Percentiles rank a stretch among this genome's conserved stretches.
These are phyloP conservation scores for Mormyrops boulengeri DNA, from an alignment of 2,797 vertebrate genomes.

Conservation along the genomic window DNA sequence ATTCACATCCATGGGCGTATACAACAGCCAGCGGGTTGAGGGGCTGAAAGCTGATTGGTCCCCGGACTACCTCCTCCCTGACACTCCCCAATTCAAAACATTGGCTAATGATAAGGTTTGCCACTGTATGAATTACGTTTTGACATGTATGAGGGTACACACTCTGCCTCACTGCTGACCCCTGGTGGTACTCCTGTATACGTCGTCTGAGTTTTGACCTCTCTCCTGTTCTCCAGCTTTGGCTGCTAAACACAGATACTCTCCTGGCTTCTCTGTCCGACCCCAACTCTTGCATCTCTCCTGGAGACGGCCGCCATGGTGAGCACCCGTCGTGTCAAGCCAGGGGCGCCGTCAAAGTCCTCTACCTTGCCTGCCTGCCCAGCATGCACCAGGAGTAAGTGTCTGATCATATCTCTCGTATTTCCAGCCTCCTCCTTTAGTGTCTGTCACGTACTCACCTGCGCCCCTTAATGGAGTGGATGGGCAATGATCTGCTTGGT, in stretches of 20 bases:
- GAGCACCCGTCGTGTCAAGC: conserved; percentile 48
- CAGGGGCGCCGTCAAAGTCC: conserved; percentile 73
- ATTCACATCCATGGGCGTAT: not conserved
- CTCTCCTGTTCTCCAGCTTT: conserved; percentile 65
- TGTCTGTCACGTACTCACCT: not conserved
- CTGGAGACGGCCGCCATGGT: conserved; percentile 41
- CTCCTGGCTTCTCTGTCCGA: conserved; percentile 67
- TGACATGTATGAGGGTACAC: not conserved
- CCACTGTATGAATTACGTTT: not conserved
- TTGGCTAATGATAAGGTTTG: not conserved
- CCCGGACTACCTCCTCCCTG: not conserved
- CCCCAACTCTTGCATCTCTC: conserved; percentile 46
- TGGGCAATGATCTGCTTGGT: not conserved
- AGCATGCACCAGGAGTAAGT: conserved; percentile 78
- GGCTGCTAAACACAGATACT: conserved; percentile 90
- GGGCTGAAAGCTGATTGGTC: not conserved
- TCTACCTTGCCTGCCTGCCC: conserved; percentile 74
- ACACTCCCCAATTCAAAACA: not conserved
- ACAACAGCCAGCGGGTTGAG: not conserved
- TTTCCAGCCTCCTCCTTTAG: not conserved
- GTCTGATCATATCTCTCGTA: not conserved
- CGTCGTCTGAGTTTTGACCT: not conserved
- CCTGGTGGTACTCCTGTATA: not conserved
- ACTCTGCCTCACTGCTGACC: not conserved
- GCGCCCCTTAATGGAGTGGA: not conserved